Base-by-base conservation (phyloP, 2,888 invertebrate genomes). In the Drosophila colorata region DNA sequence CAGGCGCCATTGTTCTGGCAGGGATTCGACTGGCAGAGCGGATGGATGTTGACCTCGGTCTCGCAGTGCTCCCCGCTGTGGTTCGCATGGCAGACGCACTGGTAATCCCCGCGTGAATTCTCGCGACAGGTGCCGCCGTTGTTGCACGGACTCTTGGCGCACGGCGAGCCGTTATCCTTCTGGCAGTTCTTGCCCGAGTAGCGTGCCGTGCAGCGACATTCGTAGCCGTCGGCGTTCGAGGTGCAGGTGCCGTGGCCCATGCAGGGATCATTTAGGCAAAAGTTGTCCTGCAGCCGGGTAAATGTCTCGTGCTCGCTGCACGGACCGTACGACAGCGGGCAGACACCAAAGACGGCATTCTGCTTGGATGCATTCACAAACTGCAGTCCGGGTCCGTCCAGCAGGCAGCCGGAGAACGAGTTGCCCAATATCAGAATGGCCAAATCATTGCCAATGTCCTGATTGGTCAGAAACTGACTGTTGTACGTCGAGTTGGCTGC, bases 131-230 rank as follows among this genome's bases (percentile, higher is more conserved):
- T 94, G 6, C 95, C 97, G 44, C 93, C 94, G 93, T 97, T 95
- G 71, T 93, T 93, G 91, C 98, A 98, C 11, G 95, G 94, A 69
- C 92, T 93, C 47, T 94, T 94, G 57, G 92, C 92, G 90, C 97
- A 97, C 0, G 96, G 96, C 76, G 95, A 94, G 52, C 96, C 96
- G 90, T 93, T 94, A 92, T 97, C 96, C 91, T 95, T 95, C 92
- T 97, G 95, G 93, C 98, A 98, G 93, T 97, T 97, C 93, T 96
- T 96, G 78, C 98, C 97, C 58, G 96, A 95, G 92, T 96, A 98
- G 58, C 97, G 95, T 33, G 96, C 95, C 63, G 95, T 94, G 93
- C 98, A 98, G 90, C 95, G 95, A 92, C 98, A 98, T 90, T 96
- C 95, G 92, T 97, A 97, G 69, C 95, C 88, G 89, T 97, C 97